Conservation (phyloP, 2,797 vertebrate species). For the Pitangus sulphuratus region DNA sequence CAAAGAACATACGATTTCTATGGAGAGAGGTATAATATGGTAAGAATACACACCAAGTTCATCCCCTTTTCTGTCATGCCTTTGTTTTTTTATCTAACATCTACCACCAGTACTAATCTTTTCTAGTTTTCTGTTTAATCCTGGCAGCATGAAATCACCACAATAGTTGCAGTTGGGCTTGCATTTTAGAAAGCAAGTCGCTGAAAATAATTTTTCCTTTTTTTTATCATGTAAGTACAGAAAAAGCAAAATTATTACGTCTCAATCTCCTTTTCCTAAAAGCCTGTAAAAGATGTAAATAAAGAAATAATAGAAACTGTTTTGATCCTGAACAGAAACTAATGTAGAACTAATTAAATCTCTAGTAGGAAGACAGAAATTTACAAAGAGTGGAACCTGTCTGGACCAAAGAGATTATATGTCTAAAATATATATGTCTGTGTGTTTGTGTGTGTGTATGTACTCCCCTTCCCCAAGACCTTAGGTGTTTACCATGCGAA, state of each 20-base stretch:
- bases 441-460: not conserved
- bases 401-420: not conserved
- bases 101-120: not conserved
- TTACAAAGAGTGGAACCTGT: not conserved
- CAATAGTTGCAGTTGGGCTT: not conserved
- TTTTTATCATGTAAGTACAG: not conserved
- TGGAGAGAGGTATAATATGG: not conserved
- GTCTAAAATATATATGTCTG: rapidly evolving
- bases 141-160: not conserved
- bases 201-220: not conserved
- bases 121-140: not conserved
- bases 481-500: not conserved
- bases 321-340: not conserved
- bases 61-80: not conserved
- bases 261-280: not conserved
- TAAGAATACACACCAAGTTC: not conserved
- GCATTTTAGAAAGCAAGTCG: not conserved
- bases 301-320: not conserved
- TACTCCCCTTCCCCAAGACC: not conserved
- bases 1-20: not conserved
- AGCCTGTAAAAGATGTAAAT: not conserved
- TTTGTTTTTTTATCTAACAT: not conserved
- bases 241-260: not conserved
- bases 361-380: not conserved
- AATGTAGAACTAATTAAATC: not conserved